phyloP scores from a whole-genome alignment of 2,113 vertebrate species.

The Aldabrachelys gigantea region DNA sequence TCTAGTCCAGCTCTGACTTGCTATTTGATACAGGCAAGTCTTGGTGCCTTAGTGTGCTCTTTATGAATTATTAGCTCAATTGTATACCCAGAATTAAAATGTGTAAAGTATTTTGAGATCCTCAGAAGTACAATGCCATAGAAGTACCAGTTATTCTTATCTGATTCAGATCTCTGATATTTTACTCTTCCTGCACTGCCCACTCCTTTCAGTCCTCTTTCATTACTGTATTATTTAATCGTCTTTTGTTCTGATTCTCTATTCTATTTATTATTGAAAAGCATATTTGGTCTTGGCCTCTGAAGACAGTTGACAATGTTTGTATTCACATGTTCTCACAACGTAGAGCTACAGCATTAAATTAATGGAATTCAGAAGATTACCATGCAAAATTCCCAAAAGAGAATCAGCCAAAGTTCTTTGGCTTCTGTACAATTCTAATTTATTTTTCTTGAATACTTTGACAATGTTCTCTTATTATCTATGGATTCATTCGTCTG shows the following conservation, averaged over 20 bases:
- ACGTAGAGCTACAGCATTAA: not conserved
- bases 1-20: not conserved
- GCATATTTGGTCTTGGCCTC: not conserved
- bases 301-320: slow-evolving; percentile 25
- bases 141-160: not conserved
- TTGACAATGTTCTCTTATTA: slow-evolving; percentile 62
- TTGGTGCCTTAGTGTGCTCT: not conserved
- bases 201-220: not conserved
- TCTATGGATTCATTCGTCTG: slow-evolving; percentile 57
- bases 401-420: slow-evolving; percentile 59
- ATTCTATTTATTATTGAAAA: slow-evolving; percentile 1
- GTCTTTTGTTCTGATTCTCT: not conserved
- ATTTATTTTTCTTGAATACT: slow-evolving; percentile 70
- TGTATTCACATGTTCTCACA: slow-evolving; percentile 34
- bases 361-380: slow-evolving; percentile 70
- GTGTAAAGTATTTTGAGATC: not conserved
- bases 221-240: not conserved
- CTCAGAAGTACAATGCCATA: not conserved
- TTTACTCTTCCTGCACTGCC: not conserved
- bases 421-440: slow-evolving; percentile 62
- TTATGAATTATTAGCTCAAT: not conserved
- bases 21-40: not conserved
- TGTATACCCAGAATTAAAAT: not conserved
- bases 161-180: not conserved
- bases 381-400: slow-evolving; percentile 61